phyloP scores from a whole-genome alignment of 2,888 invertebrate species.

The Eristalis intricaria region DNA sequence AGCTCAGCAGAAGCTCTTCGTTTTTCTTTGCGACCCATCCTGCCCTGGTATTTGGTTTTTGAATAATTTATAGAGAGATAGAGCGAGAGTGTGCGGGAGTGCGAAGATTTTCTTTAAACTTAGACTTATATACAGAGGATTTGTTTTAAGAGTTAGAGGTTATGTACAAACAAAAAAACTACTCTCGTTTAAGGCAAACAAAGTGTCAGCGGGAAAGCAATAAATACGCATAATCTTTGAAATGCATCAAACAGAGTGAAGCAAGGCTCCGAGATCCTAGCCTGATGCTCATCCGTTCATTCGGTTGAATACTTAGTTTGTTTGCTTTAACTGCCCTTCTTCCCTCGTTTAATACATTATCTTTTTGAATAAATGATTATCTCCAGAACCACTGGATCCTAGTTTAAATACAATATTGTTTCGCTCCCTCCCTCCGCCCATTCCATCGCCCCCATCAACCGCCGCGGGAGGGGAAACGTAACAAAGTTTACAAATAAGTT shows the following conservation, averaged over 20 bases:
- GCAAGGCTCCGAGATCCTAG: neutral
- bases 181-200: constrained; percentile 27
- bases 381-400: constrained; percentile 46
- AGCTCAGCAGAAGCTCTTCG: neutral
- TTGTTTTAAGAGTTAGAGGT: neutral
- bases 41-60: neutral
- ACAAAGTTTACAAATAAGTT: constrained; percentile 7
- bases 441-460: neutral
- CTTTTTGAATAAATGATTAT: constrained; percentile 20
- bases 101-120: neutral
- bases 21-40: neutral
- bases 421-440: neutral
- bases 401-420: constrained; percentile 2
- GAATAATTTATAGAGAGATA: neutral
- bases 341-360: constrained; percentile 40
- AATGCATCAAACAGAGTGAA: neutral
- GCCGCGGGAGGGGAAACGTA: neutral
- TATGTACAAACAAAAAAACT: constrained; percentile 48
- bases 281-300: constrained; percentile 6
- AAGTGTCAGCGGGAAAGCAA: constrained; percentile 45
- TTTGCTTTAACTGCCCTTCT: neutral
- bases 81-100: constrained; percentile 12
- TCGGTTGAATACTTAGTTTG: constrained; percentile 58
- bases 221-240: constrained; percentile 20
- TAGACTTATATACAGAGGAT: constrained; percentile 13